phyloP scores from a whole-genome alignment of 1,140 invertebrate genomes.

The Cydia strobilella region DNA sequence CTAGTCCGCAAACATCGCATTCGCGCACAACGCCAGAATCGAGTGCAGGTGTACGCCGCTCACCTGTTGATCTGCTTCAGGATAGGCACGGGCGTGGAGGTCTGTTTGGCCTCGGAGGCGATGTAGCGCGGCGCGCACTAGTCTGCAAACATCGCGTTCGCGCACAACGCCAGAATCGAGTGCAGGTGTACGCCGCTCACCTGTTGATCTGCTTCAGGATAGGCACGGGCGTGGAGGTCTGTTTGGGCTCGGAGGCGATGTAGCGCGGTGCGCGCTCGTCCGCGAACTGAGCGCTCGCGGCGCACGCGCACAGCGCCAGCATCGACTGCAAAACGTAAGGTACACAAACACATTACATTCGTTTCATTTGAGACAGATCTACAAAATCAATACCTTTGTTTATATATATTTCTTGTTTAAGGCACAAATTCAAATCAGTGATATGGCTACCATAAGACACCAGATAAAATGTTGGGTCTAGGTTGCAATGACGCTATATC shows the following conservation, averaged over 20 bases:
- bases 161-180: conserved; percentile 56
- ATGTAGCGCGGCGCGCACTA: conserved; percentile 75
- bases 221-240: conserved; percentile 84
- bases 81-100: conserved; percentile 87
- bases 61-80: conserved; percentile 86
- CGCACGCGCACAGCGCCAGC: conserved; percentile 59
- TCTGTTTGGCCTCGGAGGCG: conserved; percentile 54
- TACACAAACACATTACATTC: conserved; percentile 6
- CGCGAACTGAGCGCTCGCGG: conserved; percentile 78
- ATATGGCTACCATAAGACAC: not conserved
- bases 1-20: conserved; percentile 80
- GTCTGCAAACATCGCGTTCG: conserved; percentile 78
- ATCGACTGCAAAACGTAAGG: conserved; percentile 54
- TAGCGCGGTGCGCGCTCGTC: conserved; percentile 77
- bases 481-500: not conserved
- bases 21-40: no score
- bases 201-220: conserved; percentile 93
- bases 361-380: no score
- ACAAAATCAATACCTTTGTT: no score
- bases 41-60: conserved; percentile 36
- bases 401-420: not conserved
- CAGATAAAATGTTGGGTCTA: not conserved
- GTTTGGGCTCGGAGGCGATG: conserved; percentile 61
- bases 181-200: conserved; percentile 56
- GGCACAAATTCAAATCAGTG: not conserved